Percentiles rank a stretch among this genome's conserved stretches.
These are phyloP conservation scores for Sphenopsis melanotis DNA, from an alignment of 2,797 vertebrate species.

Conservation along the genomic window DNA sequence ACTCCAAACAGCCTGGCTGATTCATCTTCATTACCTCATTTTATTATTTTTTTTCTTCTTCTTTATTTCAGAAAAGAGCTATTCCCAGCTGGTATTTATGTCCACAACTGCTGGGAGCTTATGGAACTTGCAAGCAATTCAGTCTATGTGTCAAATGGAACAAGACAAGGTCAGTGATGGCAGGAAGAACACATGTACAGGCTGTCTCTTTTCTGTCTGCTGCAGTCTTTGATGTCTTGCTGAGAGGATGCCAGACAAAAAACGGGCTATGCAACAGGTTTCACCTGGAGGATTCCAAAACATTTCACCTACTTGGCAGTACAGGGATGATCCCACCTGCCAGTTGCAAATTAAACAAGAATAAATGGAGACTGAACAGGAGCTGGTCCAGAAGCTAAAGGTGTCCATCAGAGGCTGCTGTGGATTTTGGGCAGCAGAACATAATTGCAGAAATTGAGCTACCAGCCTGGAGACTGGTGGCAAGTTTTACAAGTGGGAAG, in stretches of 20 bases:
- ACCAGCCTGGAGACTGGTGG: neutral
- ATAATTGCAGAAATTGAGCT: neutral
- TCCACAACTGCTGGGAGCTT: slow-evolving; percentile 95
- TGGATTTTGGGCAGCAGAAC: neutral
- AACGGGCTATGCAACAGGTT: neutral
- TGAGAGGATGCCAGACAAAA: neutral
- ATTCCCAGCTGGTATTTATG: slow-evolving; percentile 95
- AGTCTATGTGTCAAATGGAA: slow-evolving; percentile 97
- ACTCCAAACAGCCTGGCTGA: neutral
- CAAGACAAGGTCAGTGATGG: slow-evolving; percentile 85
- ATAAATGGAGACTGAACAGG: neutral
- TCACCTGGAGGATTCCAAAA: neutral
- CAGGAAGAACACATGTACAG: neutral
- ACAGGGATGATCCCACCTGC: neutral
- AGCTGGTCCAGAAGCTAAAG: neutral
- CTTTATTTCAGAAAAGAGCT: slow-evolving; percentile 75
- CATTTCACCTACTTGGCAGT: neutral
- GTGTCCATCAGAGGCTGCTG: neutral
- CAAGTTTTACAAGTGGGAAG: neutral
- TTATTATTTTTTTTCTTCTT: neutral
- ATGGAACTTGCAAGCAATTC: slow-evolving; percentile 94
- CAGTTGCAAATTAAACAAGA: neutral
- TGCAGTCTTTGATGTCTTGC: neutral
- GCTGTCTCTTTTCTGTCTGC: neutral
- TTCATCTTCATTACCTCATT: neutral